Base-by-base conservation (phyloP, 1,140 invertebrate genomes). In the Drosophila athabasca region DNA sequence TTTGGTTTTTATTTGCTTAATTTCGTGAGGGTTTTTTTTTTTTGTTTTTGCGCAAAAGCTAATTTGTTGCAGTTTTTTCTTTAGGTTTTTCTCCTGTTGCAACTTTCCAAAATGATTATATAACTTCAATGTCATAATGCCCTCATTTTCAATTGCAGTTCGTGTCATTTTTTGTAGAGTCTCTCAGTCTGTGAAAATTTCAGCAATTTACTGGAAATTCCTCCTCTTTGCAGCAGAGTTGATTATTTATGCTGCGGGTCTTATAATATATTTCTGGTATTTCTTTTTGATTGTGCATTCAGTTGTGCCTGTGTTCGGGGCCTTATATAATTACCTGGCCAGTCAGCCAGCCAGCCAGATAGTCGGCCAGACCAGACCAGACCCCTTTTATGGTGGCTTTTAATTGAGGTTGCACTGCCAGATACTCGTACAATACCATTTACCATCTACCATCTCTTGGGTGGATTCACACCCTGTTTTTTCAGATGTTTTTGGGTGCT, bases 121-220 rank as follows among this genome's bases (percentile, higher is more conserved):
- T 66, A 76, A 76, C 61, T 60, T 24, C 53, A 74, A 29, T 65
- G 58, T 50, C 50, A 75, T 66, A 76, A 76, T 76, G 73, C 73
- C 73, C 73, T 76, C 55, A 68, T 68, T 76, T 76, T 76, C 39
- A 61, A 61, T 61, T 68, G 62, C 73, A 76, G 55, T 75, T 76
- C 62, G 55, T 61, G 61, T 67, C 50, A 76, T 76, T 76, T 67
- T 66, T 75, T 75, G 9, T 35, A 9, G 9, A 35, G 31, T 35
- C 24, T 31, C 8, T 39, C 35, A 8, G 35, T 4, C 35, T 58
- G 72, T 31, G 66, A 69, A 75, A 76, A 61, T 50, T 76, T 76
- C 35, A 52, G 31, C 62, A 67, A 74, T 43, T 65, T 41, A 24
- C 46, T 57, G 66, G 22, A 61, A 76, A 60, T 64, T 67, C 51